Conservation (phyloP, 2,797 vertebrate genomes). For the Gymnopithys bicolor region DNA sequence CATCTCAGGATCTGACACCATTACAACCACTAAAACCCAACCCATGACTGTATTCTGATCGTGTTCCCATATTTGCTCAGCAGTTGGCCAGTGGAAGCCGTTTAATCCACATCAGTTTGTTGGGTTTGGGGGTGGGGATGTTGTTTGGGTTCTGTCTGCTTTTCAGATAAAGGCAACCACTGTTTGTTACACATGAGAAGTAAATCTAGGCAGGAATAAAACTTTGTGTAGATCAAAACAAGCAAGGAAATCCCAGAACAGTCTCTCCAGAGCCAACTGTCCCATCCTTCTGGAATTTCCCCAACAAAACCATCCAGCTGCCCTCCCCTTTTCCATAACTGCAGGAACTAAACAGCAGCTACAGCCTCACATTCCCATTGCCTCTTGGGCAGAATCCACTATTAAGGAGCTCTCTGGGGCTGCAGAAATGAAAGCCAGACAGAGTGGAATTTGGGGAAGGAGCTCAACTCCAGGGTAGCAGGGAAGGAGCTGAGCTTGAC, state of each 20-base stretch:
- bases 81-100: neutral
- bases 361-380: rapidly evolving
- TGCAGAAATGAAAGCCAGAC: neutral
- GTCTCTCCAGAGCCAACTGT: neutral
- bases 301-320: neutral
- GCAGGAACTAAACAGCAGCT: neutral
- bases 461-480: neutral
- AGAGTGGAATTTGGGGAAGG: neutral
- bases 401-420: neutral
- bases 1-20: neutral
- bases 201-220: neutral
- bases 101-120: neutral
- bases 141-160: neutral
- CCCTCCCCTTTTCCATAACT: neutral
- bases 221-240: neutral
- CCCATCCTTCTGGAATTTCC: neutral
- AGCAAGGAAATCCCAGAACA: neutral
- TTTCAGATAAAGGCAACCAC: neutral
- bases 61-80: neutral
- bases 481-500: neutral
- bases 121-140: neutral
- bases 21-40: neutral
- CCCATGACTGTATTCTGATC: neutral
- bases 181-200: neutral
- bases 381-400: neutral